Percentiles rank a stretch among this genome's conserved stretches.
phyloP scores from a whole-genome alignment of 2,797 vertebrate species.

The Bothrops alternatus region DNA sequence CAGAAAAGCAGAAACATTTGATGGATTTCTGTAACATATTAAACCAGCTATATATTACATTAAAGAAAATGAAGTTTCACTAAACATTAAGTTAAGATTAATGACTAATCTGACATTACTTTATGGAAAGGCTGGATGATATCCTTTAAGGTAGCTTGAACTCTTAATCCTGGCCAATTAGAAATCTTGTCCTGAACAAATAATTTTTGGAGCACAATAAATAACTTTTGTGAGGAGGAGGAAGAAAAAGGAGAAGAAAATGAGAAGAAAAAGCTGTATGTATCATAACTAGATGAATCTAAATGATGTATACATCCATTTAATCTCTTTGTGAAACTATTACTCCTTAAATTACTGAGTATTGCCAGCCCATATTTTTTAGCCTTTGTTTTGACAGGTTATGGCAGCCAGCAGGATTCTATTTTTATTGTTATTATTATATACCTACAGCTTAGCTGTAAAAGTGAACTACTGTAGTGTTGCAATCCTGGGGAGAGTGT shows the following conservation, averaged over 20 bases:
- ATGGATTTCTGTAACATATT: not conserved
- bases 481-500: not conserved
- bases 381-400: rapidly evolving
- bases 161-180: not conserved
- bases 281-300: not conserved
- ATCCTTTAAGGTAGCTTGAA: not conserved
- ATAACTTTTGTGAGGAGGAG: not conserved
- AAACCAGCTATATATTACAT: not conserved
- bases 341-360: not conserved
- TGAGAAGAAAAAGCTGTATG: not conserved
- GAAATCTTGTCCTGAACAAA: not conserved
- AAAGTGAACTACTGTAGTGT: not conserved
- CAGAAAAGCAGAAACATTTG: not conserved
- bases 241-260: too few species aligned
- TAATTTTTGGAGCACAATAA: too few species aligned
- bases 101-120: not conserved
- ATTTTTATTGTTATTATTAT: not conserved
- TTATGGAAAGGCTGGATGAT: not conserved
- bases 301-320: not conserved
- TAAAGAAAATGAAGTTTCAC: not conserved
- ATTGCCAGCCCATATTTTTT: not conserved
- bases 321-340: not conserved
- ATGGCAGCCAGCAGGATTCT: not conserved
- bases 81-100: not conserved
- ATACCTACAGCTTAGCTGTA: not conserved